Conservation (phyloP, 2,797 vertebrate genomes). For the Microtus obscurus region DNA sequence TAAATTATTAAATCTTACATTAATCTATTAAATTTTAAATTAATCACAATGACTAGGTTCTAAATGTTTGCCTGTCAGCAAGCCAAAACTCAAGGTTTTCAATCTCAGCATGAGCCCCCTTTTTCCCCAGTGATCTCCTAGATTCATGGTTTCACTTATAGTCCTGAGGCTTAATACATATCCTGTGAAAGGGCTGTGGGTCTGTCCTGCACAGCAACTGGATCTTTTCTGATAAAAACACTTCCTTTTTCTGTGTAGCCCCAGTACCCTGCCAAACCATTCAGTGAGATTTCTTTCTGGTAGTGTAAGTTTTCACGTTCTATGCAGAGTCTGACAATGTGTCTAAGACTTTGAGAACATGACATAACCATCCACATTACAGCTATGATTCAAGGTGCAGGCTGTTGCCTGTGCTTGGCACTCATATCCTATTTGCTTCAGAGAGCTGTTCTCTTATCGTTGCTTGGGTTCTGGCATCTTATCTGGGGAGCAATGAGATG, state of each 20-base stretch:
- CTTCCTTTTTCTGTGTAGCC: slow-evolving; percentile 34
- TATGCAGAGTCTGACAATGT: slow-evolving; percentile 12
- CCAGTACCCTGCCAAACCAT: slow-evolving; percentile 29
- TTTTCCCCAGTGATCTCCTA: slow-evolving; percentile 2
- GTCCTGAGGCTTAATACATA: background rate
- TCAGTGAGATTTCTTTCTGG: background rate
- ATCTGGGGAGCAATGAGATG: slow-evolving; percentile 52
- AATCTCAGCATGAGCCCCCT: slow-evolving; percentile 3
- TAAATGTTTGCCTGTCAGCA: slow-evolving; percentile 57
- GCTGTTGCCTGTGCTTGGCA: background rate
- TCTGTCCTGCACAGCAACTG: slow-evolving; percentile 13
- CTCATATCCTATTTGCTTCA: slow-evolving; percentile 36
- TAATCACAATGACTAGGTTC: slow-evolving; percentile 36
- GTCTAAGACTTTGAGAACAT: slow-evolving; percentile 12
- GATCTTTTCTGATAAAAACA: background rate
- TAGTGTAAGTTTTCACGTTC: slow-evolving; percentile 29
- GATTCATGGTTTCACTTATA: slow-evolving; percentile 13
- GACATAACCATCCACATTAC: slow-evolving; percentile 1
- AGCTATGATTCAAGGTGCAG: background rate
- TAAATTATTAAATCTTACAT: slow-evolving; percentile 19
- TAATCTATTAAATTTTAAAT: slow-evolving; percentile 2
- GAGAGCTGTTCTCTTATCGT: slow-evolving; percentile 26
- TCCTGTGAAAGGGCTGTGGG: background rate
- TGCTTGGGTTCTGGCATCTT: slow-evolving; percentile 35
- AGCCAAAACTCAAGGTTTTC: slow-evolving; percentile 52